A percentile compares a stretch with the other conserved stretches of the same genome.
phyloP scores from a whole-genome alignment of 1,140 invertebrate species.

The Diorhabda sublineata region DNA sequence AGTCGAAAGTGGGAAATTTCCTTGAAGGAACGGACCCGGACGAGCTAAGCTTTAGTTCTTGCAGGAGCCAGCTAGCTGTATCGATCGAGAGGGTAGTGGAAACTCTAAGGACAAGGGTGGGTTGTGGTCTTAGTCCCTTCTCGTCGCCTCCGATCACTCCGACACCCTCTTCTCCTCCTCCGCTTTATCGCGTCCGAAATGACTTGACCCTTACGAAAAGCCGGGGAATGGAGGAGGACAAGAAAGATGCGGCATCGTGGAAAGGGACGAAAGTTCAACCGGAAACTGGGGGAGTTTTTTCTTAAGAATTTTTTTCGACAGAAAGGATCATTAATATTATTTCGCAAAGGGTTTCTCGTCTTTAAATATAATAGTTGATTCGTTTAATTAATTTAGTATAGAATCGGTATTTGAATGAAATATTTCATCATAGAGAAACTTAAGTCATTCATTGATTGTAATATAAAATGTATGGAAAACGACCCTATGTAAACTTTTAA shows the following conservation, averaged over 20 bases:
- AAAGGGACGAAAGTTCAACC: conserved; percentile 3
- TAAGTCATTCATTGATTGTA: too few species aligned
- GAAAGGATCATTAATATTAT: neutral
- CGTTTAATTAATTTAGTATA: too few species aligned
- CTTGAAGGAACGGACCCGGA: conserved; percentile 46
- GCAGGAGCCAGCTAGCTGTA: conserved; percentile 45
- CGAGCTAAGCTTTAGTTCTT: conserved; percentile 45
- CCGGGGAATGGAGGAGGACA: conserved; percentile 18
- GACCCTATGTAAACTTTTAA: too few species aligned
- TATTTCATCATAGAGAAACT: too few species aligned
- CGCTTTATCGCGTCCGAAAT: conserved; percentile 27
- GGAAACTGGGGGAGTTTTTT: conserved; percentile 1
- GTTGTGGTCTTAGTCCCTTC: conserved; percentile 45
- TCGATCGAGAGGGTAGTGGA: conserved; percentile 46
- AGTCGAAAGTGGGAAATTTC: conserved; percentile 36
- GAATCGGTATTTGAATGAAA: too few species aligned
- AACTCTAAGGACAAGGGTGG: conserved; percentile 44
- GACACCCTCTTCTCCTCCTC: conserved; percentile 24
- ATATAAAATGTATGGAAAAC: too few species aligned
- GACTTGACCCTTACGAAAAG: conserved; percentile 27
- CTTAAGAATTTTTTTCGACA: neutral
- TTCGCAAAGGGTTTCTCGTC: conserved; percentile 10
- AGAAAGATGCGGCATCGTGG: conserved; percentile 8
- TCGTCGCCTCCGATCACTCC: conserved; percentile 39
- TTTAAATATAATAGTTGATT: neutral